Evolutionary conservation across 1,140 invertebrate species (phyloP).

Genomic region (Andrena cerasifolii): DNA sequence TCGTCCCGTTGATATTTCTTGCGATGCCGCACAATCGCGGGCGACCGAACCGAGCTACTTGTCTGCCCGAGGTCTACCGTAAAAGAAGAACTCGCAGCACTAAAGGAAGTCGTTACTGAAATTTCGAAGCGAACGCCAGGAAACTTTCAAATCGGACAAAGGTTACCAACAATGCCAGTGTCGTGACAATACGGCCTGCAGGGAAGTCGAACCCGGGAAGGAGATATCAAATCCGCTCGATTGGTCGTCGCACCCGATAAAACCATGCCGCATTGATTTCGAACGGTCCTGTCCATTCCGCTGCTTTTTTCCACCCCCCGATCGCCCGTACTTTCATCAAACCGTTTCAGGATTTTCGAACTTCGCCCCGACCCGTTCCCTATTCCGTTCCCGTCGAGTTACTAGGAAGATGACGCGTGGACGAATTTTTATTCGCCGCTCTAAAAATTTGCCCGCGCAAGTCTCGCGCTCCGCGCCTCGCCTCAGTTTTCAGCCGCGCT

Average conservation of each 20-base stretch:
- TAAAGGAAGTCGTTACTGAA: conserved; percentile 41
- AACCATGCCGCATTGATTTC: conserved; percentile 57
- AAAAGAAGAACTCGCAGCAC: background rate
- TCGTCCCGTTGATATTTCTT: background rate
- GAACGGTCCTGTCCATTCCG: conserved; percentile 1
- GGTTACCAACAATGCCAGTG: conserved; percentile 54
- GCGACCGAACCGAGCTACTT: background rate
- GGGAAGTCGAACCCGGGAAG: conserved; percentile 50
- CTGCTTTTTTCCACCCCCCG: background rate
- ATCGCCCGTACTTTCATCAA: conserved; percentile 1
- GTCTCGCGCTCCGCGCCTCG: background rate
- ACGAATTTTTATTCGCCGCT: background rate
- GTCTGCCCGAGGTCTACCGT: background rate
- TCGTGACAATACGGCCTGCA: conserved; percentile 25
- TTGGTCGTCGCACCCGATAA: conserved; percentile 60
- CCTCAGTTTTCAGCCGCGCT: too few relatives aligned
- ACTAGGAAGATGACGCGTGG: background rate
- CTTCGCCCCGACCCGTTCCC: conserved; percentile 20
- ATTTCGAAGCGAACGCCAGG: conserved; percentile 12
- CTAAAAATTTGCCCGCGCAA: background rate
- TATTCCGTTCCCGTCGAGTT: background rate
- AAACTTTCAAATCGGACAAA: conserved; percentile 56
- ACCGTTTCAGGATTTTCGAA: conserved; percentile 46
- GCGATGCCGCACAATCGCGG: too few relatives aligned
- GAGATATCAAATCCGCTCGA: conserved; percentile 64